Conservation (phyloP, 2,888 invertebrate genomes). For the Aphodius granarius region DNA sequence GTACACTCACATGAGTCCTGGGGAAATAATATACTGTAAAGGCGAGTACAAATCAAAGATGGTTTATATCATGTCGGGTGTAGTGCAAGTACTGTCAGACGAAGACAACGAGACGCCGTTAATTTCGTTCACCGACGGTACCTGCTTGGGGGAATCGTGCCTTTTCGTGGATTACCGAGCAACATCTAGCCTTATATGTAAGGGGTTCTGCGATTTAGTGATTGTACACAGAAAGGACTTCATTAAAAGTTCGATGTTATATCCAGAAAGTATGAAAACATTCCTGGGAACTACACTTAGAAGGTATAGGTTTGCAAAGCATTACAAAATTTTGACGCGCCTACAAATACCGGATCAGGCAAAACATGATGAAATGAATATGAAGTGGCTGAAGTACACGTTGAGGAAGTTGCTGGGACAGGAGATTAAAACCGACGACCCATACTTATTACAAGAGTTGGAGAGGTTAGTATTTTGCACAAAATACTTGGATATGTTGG, state of each 20-base stretch:
- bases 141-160: slow-evolving; percentile 36
- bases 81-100: slow-evolving; percentile 37
- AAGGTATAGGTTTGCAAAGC: slow-evolving; percentile 26
- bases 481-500: slow-evolving; percentile 30
- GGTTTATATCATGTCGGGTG: slow-evolving; percentile 37
- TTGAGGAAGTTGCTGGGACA: slow-evolving; percentile 24
- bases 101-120: slow-evolving; percentile 40
- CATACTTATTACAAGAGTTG: slow-evolving; percentile 13
- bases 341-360: slow-evolving; percentile 9
- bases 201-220: slow-evolving; percentile 34
- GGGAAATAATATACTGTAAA: slow-evolving; percentile 35
- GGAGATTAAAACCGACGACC: slow-evolving; percentile 2
- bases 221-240: slow-evolving; percentile 32
- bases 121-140: slow-evolving; percentile 36
- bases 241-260: slow-evolving; percentile 27
- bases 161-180: slow-evolving; percentile 31
- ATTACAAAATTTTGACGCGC: slow-evolving; percentile 7
- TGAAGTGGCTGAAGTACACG: slow-evolving; percentile 30
- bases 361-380: slow-evolving; percentile 20
- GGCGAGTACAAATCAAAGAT: slow-evolving; percentile 31
- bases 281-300: slow-evolving; percentile 21
- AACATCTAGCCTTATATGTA: slow-evolving; percentile 36
- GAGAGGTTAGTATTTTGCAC: slow-evolving; percentile 24
- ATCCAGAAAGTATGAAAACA: slow-evolving; percentile 29
- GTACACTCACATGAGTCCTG: slow-evolving; percentile 34